phyloP scores from a whole-genome alignment of 53 echinoderm and acorn worm species.

The Antedon mediterranea region DNA sequence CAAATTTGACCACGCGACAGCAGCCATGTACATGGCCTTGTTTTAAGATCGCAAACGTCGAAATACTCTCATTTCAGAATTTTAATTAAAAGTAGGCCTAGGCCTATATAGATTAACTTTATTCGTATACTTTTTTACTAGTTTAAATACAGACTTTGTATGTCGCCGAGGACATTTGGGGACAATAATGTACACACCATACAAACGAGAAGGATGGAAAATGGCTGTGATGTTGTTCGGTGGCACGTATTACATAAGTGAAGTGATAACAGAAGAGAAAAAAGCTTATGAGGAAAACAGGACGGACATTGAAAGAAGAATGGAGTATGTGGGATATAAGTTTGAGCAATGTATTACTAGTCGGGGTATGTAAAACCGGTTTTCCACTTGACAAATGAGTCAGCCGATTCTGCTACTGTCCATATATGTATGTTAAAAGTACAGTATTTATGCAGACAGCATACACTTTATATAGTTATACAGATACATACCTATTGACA shows the following conservation, averaged over 20 bases:
- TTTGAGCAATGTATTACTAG: slow-evolving; percentile 97
- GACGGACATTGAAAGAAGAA: slow-evolving; percentile 38
- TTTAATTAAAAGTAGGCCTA: no score
- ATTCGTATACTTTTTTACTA: slow-evolving; percentile 13
- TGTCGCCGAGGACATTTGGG: slow-evolving; percentile 87
- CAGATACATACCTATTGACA: no score
- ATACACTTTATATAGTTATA: no score
- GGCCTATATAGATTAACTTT: no score
- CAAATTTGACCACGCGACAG: no score
- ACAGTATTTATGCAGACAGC: no score
- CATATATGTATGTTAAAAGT: no score
- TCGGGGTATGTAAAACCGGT: slow-evolving; percentile 39
- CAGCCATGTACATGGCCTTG: no score
- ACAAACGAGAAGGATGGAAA: slow-evolving; percentile 71
- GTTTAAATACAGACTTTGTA: slow-evolving; percentile 67
- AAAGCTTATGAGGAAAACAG: slow-evolving; percentile 43
- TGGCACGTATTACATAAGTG: slow-evolving; percentile 91
- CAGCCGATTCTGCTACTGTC: no score
- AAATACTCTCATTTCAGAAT: no score
- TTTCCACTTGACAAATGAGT: no score
- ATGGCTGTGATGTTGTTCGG: slow-evolving; percentile 77
- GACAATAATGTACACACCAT: slow-evolving; percentile 80
- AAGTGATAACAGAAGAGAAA: slow-evolving; percentile 75
- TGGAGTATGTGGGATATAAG: slow-evolving; percentile 83
- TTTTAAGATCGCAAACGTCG: no score